These are phyloP conservation scores for Helleia helle DNA, from an alignment of 2,888 invertebrate genomes.

Conservation along the genomic window DNA sequence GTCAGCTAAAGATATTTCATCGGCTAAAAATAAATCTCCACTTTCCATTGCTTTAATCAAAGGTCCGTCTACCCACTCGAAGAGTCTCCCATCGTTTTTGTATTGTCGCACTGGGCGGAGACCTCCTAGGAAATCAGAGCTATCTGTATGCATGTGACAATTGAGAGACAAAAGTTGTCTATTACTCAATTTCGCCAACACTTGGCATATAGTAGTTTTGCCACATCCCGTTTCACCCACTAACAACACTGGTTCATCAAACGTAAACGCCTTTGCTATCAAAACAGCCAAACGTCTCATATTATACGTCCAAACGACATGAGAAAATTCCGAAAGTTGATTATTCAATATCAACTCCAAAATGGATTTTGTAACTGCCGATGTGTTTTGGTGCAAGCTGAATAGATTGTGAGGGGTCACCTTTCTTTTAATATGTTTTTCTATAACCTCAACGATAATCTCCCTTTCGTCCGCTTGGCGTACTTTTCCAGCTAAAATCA, in stretches of 20 bases:
- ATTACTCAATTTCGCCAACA: slow-evolving; percentile 81
- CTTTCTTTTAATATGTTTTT: slow-evolving; percentile 84
- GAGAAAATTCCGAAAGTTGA: slow-evolving; percentile 74
- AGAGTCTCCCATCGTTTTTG: slow-evolving; percentile 77
- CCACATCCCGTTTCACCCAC: slow-evolving; percentile 99
- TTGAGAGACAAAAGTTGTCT: slow-evolving; percentile 87
- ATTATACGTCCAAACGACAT: slow-evolving; percentile 96
- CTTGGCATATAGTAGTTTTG: slow-evolving; percentile 96
- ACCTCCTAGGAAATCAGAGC: slow-evolving; percentile 97
- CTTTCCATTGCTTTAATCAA: slow-evolving; percentile 91
- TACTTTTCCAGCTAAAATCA: slow-evolving; percentile 94
- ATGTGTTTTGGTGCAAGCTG: slow-evolving; percentile 78
- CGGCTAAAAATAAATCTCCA: slow-evolving; percentile 93
- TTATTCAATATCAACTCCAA: slow-evolving; percentile 77
- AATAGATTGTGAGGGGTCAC: slow-evolving; percentile 83
- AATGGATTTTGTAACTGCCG: slow-evolving; percentile 82
- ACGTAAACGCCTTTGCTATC: slow-evolving; percentile 88
- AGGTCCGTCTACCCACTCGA: slow-evolving; percentile 99
- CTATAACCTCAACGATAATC: slow-evolving; percentile 85
- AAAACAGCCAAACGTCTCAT: slow-evolving; percentile 88
- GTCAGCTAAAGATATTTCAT: slow-evolving; percentile 99
- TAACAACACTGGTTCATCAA: slow-evolving; percentile 93
- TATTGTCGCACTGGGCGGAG: slow-evolving; percentile 88
- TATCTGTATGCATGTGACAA: slow-evolving; percentile 99
- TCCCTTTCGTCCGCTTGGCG: slow-evolving; percentile 86